Evolutionary conservation across 2,797 vertebrate species (phyloP).

Genomic region (Carcharodon carcharias): DNA sequence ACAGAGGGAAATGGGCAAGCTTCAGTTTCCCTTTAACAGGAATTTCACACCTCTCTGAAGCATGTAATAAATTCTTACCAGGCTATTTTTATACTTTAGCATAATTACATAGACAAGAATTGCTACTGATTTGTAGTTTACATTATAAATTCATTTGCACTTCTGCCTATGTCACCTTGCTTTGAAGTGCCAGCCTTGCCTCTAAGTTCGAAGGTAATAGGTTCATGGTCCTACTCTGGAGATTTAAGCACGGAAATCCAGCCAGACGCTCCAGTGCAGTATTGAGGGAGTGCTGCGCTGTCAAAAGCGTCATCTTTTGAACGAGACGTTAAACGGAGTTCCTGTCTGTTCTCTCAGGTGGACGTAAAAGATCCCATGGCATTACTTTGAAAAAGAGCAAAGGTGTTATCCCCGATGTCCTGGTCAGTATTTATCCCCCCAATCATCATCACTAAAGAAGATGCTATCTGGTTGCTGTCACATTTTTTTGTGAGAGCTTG

Average conservation of each 20-base stretch:
- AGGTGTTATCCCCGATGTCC: not conserved
- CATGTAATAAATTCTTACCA: not conserved
- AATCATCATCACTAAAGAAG: not conserved
- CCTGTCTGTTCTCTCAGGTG: not conserved
- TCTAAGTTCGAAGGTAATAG: not conserved
- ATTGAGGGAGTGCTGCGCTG: not conserved
- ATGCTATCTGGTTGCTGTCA: not conserved
- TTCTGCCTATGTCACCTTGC: not conserved
- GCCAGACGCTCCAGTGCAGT: not conserved
- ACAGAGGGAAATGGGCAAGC: not conserved
- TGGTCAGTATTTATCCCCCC: not conserved
- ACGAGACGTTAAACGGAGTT: not conserved
- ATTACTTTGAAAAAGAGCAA: not conserved
- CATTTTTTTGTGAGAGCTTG: not conserved
- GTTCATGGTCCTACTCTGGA: not conserved
- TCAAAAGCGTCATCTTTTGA: not conserved
- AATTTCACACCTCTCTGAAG: constrained; percentile 3
- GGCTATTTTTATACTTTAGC: not conserved
- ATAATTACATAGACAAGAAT: not conserved
- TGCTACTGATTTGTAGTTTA: not conserved
- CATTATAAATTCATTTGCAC: not conserved
- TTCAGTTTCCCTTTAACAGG: not conserved
- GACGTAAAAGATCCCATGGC: not conserved
- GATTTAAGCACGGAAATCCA: not conserved
- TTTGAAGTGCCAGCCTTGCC: no score